Percentiles rank a stretch among this genome's conserved stretches.
phyloP scores from a whole-genome alignment of 2,797 vertebrate species.

The Melanotaenia nigrans region DNA sequence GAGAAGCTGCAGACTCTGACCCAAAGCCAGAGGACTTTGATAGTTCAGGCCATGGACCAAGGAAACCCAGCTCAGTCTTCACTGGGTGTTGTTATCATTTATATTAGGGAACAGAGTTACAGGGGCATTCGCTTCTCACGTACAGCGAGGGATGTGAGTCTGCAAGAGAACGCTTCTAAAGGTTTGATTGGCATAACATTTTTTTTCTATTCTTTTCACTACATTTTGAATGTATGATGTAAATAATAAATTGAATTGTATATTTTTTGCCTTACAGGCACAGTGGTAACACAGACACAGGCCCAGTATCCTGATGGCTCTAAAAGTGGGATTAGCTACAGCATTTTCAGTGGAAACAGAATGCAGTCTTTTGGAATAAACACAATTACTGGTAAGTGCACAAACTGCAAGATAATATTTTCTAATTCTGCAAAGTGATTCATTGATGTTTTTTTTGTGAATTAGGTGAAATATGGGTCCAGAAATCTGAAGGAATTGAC shows the following conservation, averaged over 20 bases:
- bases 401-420: conserved; percentile 13
- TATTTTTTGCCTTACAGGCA: conserved; percentile 79
- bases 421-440: conserved; percentile 16
- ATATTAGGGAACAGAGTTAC: conserved; percentile 89
- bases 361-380: conserved; percentile 90
- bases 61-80: conserved; percentile 92
- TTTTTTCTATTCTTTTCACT: not conserved
- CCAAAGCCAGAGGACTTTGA: conserved; percentile 90
- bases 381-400: conserved; percentile 86
- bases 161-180: conserved; percentile 92
- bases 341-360: conserved; percentile 94
- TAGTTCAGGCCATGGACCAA: conserved; percentile 94
- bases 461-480: conserved; percentile 89
- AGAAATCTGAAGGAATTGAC: conserved; percentile 86
- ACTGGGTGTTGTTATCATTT: conserved; percentile 91
- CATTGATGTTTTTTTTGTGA: conserved; percentile 33
- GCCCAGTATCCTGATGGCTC: conserved; percentile 89
- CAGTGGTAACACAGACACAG: conserved; percentile 85
- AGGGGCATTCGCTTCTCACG: conserved; percentile 90
- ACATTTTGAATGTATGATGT: not conserved
- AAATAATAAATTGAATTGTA: not conserved
- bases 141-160: conserved; percentile 84
- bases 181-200: conserved; percentile 74
- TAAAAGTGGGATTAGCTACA: conserved; percentile 89
- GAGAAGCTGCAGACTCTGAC: conserved; percentile 83